phyloP scores from a whole-genome alignment of 2,797 vertebrate genomes.

The Pelodytes ibericus region DNA sequence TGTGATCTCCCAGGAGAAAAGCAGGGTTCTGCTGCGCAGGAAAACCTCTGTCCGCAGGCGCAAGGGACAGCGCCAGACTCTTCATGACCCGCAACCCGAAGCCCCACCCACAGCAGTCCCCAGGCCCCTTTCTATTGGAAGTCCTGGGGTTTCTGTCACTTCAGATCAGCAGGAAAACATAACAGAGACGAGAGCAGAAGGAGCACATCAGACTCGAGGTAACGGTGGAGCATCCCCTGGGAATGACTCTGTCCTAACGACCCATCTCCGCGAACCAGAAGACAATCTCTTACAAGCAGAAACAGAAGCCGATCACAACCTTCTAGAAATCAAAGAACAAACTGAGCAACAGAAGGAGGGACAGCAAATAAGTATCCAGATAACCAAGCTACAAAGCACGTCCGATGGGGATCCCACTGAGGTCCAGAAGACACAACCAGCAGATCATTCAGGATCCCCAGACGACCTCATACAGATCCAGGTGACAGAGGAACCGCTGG shows the following conservation, averaged over 20 bases:
- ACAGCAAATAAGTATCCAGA: too few relatives aligned
- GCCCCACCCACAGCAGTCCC: background rate
- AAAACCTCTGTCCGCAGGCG: slow-evolving; percentile 41
- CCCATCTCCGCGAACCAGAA: background rate
- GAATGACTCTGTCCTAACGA: background rate
- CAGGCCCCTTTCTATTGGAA: slow-evolving; percentile 3
- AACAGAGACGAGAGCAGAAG: background rate
- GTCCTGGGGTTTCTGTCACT: background rate
- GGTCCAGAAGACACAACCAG: background rate
- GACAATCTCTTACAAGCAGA: background rate
- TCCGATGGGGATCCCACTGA: background rate
- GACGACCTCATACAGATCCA: background rate
- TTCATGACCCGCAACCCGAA: background rate
- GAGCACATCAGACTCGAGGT: background rate
- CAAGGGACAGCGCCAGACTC: slow-evolving; percentile 16
- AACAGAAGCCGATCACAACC: background rate
- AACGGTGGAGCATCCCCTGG: background rate
- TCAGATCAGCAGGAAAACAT: background rate
- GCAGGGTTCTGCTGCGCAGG: slow-evolving; percentile 27
- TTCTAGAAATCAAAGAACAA: background rate
- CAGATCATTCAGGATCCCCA: background rate
- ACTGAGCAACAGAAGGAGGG: background rate
- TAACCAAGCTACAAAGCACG: background rate
- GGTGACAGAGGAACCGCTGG: background rate
- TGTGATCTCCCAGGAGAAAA: too few relatives aligned